A percentile compares a stretch with the other conserved stretches of the same genome.
Conservation (phyloP, 2,113 vertebrate genomes). For the Herpetotheres cachinnans region DNA sequence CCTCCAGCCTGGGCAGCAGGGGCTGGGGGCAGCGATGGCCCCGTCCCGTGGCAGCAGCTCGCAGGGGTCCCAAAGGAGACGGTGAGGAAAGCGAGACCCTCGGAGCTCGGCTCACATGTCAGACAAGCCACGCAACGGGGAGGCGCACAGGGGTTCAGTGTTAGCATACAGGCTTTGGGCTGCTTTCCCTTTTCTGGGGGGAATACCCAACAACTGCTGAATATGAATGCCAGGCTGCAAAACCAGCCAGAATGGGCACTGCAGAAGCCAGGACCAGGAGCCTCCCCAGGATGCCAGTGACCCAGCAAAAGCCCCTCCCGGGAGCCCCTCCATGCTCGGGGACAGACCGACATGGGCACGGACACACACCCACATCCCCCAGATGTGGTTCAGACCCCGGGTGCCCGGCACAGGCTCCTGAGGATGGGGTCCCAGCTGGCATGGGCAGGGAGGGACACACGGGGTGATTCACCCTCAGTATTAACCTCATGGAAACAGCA, state of each 20-base stretch:
- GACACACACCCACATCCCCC: fast-evolving
- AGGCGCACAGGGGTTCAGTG: neutral
- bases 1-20: neutral
- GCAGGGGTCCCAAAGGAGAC: neutral
- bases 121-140: fast-evolving
- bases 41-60: neutral
- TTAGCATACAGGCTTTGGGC: neutral
- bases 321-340: neutral
- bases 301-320: neutral
- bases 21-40: neutral
- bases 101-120: fast-evolving
- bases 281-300: neutral
- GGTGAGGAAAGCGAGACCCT: neutral
- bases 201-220: neutral
- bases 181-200: neutral
- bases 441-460: neutral
- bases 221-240: neutral
- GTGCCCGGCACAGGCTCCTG: neutral
- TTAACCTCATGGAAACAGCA: neutral
- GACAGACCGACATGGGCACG: fast-evolving
- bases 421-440: fast-evolving
- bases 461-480: fast-evolving
- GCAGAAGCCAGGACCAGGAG: neutral
- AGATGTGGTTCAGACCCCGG: neutral
- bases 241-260: neutral